These are phyloP conservation scores for Matsumyia berberina DNA, from an alignment of 2,888 invertebrate species.

Conservation along the genomic window DNA sequence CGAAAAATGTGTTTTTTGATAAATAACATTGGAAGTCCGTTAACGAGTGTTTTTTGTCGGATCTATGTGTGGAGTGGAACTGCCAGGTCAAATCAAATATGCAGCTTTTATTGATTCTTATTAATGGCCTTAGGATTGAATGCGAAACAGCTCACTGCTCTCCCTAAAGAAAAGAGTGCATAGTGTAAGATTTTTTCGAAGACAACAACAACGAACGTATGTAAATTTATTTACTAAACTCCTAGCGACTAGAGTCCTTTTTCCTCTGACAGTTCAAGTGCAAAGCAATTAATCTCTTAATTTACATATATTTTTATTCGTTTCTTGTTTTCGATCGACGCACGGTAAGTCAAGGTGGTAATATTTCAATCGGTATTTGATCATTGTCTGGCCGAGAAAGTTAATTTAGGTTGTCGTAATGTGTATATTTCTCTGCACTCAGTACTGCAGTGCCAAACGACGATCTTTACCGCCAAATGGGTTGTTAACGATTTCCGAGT, in stretches of 20 bases:
- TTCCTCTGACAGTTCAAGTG: not conserved
- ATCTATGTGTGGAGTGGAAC: not conserved
- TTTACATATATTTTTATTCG: no score
- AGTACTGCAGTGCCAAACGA: no score
- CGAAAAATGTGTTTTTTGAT: no score
- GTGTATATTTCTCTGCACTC: not conserved
- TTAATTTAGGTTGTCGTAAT: not conserved
- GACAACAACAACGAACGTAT: no score
- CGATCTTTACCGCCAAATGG: not conserved
- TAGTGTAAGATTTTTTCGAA: no score
- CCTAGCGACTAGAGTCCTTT: no score
- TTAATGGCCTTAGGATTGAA: no score
- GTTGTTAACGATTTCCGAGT: not conserved
- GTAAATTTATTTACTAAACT: no score
- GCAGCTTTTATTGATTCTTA: no score
- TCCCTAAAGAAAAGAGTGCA: no score
- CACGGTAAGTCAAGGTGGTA: not conserved
- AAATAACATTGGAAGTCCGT: slow-evolving; percentile 10
- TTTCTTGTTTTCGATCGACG: not conserved
- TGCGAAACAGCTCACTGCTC: no score
- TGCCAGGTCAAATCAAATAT: no score
- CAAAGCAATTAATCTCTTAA: not conserved
- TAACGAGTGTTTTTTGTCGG: not conserved
- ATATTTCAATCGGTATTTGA: not conserved
- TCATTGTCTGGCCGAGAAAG: not conserved